Conservation (phyloP, 2,113 vertebrate genomes). For the Polypterus bichir region DNA sequence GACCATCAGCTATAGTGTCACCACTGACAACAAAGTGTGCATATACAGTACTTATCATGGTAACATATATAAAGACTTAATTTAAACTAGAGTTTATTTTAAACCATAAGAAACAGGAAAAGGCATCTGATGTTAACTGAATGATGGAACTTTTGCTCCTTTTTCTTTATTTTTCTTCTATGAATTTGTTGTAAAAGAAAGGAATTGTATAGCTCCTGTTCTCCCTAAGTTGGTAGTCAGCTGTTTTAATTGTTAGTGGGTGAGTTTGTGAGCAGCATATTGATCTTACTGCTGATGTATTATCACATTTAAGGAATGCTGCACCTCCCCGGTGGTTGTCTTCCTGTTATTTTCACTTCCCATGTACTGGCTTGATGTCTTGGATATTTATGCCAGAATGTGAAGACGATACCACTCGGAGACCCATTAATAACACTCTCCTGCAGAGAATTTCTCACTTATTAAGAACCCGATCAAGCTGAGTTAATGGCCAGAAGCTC, state of each 20-base stretch:
- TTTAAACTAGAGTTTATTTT: too few relatives aligned
- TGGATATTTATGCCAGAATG: conserved; percentile 32
- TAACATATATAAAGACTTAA: too few relatives aligned
- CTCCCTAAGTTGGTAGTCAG: not conserved
- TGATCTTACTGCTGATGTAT: conserved; percentile 17
- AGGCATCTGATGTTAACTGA: too few relatives aligned
- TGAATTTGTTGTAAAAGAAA: too few relatives aligned
- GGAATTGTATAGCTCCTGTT: not conserved
- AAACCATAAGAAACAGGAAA: too few relatives aligned
- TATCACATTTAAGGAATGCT: conserved; percentile 24
- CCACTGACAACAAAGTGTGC: too few relatives aligned
- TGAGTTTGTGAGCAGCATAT: conserved; percentile 7
- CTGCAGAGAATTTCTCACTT: conserved; percentile 28
- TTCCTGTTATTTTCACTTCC: conserved; percentile 31
- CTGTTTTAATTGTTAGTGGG: not conserved
- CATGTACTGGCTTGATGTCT: conserved; percentile 24
- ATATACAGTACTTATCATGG: too few relatives aligned
- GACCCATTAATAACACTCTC: conserved; percentile 30
- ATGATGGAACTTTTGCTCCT: too few relatives aligned
- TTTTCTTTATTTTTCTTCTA: too few relatives aligned
- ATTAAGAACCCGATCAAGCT: conserved; percentile 22
- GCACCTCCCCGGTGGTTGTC: conserved; percentile 15
- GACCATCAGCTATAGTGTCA: too few relatives aligned
- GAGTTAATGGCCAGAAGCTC: conserved; percentile 18
- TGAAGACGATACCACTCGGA: conserved; percentile 30